These are phyloP conservation scores for Brevimyrus niger DNA, from an alignment of 2,113 vertebrate species.

Conservation along the genomic window DNA sequence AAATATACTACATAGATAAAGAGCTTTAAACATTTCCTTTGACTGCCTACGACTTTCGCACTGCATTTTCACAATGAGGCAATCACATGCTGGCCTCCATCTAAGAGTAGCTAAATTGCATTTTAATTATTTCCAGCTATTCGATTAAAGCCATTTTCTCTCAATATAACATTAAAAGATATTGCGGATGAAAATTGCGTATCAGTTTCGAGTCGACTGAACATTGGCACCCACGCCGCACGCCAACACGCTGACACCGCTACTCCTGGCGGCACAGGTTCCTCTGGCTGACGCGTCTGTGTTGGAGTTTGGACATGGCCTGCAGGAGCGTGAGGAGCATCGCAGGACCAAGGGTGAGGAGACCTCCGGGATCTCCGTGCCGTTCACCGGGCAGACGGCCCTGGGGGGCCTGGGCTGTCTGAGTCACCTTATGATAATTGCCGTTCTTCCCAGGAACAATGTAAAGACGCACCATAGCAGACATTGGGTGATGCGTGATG, in stretches of 20 bases:
- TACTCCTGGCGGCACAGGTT: not conserved
- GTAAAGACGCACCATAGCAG: not conserved
- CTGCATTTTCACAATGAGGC: not conserved
- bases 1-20: no score
- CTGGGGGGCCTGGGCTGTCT: constrained; percentile 33
- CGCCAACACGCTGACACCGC: not conserved
- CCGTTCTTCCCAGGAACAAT: not conserved
- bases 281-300: not conserved
- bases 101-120: not conserved
- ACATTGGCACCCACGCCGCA: not conserved
- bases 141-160: not conserved
- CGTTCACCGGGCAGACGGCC: constrained; percentile 16
- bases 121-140: not conserved
- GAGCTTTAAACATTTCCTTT: no score
- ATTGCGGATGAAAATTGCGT: not conserved
- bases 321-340: constrained; percentile 25
- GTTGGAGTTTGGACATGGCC: constrained; percentile 20
- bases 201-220: not conserved
- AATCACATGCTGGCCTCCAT: not conserved
- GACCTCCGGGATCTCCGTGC: constrained; percentile 10
- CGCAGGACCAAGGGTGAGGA: constrained; percentile 20
- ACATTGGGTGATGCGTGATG: not conserved
- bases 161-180: not conserved
- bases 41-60: not conserved
- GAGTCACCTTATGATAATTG: not conserved